Evolutionary conservation across 2,113 vertebrate genomes (phyloP), one percentile per base, ranked within the genome.

Genomic region (Illadopsis cleaveri): DNA sequence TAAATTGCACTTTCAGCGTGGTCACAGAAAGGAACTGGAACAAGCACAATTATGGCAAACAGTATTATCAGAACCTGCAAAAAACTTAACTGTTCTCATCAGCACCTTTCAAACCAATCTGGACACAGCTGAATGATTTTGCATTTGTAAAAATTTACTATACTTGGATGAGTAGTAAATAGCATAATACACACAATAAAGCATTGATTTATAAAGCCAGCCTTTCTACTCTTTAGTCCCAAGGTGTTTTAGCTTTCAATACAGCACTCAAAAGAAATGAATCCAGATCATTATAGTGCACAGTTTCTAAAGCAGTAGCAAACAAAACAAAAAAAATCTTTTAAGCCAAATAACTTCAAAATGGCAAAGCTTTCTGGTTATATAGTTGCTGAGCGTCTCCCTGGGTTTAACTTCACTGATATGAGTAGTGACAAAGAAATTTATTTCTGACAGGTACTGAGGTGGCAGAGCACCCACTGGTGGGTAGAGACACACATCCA

Each of bases 141-240:
- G 60, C 56, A 78, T 92, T 92, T 95, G 48, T 78, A 89, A 91
- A 95, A 88, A 48, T 81, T 69, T 73, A 75, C 62, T 83, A 48
- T 44, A 88, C 58, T 83, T 95, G 53, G 60, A 94, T 38, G 72
- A 60, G 30, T 56, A 81, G 53, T 86, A 93, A 93, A 80, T 51
- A 88, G 79, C 60, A 58, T 33, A 88, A 92, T 75, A 81, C 79
- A 60, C 42, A 93, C 75, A 97, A 95, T 60, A 56, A 92, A 86
- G 31, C 64, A 80, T 45, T 90, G 73, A 95, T 96, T 96, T 95
- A 91, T 87, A 85, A 7, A 87, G 57, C 31, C 23, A 87, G 53
- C 3, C 45, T 66, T 90, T 91, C 38, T 31, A 51, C 25, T 85
- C 45, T 61, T 86, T 33, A 90, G 35, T 58, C 81, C 35, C 75